A percentile compares a stretch with the other conserved stretches of the same genome.
Conservation (phyloP, 2,113 vertebrate species). For the Oncorhynchus mykiss region DNA sequence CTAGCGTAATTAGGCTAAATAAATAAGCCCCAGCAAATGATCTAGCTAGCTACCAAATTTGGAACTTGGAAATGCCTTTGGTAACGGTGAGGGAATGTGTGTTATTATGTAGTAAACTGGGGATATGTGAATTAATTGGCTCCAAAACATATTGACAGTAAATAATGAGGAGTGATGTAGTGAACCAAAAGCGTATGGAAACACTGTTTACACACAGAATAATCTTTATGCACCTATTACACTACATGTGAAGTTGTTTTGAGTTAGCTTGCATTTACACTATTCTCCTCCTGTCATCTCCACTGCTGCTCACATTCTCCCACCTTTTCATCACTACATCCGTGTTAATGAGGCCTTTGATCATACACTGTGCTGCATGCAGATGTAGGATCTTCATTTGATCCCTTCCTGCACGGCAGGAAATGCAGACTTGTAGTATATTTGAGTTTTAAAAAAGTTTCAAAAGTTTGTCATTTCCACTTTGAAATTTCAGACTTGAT, state of each 20-base stretch:
- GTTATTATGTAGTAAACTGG: conserved; percentile 2
- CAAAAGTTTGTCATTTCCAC: too few relatives aligned
- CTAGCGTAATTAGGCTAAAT: conserved; percentile 45
- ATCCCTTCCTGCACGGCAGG: too few relatives aligned
- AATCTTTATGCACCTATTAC: too few relatives aligned
- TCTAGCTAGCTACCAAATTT: not conserved
- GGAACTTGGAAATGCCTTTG: conserved; percentile 1
- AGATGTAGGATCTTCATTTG: too few relatives aligned
- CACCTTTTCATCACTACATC: too few relatives aligned
- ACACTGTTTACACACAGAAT: not conserved
- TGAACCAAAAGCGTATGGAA: not conserved
- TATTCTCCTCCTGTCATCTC: not conserved
- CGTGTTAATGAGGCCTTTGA: too few relatives aligned
- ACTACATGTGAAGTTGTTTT: too few relatives aligned
- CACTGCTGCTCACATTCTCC: too few relatives aligned
- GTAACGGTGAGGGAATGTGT: conserved; percentile 17
- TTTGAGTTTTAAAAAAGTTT: too few relatives aligned
- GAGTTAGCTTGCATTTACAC: not conserved
- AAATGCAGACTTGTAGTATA: too few relatives aligned
- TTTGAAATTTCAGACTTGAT: too few relatives aligned
- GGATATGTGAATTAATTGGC: conserved; percentile 35
- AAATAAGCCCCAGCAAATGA: conserved; percentile 35
- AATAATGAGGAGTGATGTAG: not conserved
- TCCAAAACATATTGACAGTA: conserved; percentile 16
- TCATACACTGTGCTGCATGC: too few relatives aligned